phyloP scores from a whole-genome alignment of 1,140 invertebrate species.

The Neelides sp. region DNA sequence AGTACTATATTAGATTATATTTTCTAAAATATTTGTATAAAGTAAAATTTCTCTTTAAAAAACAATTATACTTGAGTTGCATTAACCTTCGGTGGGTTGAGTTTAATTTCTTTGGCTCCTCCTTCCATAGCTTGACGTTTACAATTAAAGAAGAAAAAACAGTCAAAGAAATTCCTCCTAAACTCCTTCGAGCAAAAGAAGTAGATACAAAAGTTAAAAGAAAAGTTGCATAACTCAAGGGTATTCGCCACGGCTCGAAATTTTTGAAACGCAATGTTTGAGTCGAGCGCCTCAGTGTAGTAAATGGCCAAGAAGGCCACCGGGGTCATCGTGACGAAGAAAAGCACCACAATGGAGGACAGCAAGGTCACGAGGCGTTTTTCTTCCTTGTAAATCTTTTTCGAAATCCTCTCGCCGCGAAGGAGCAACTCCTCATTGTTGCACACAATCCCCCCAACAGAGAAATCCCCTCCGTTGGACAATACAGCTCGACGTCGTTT shows the following conservation, averaged over 20 bases:
- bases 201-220: slow-evolving; percentile 38
- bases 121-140: no score
- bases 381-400: slow-evolving; percentile 36
- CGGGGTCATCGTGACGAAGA: slow-evolving; percentile 38
- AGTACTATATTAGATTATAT: no score
- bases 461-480: slow-evolving; percentile 8
- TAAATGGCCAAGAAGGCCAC: slow-evolving; percentile 37
- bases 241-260: slow-evolving; percentile 36
- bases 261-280: slow-evolving; percentile 34
- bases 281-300: slow-evolving; percentile 33
- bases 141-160: no score
- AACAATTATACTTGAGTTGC: no score
- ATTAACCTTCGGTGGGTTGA: no score
- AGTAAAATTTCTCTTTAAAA: no score
- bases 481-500: slow-evolving; percentile 31
- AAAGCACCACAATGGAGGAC: slow-evolving; percentile 37
- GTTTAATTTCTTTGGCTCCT: no score
- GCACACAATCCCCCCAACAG: background rate
- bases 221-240: slow-evolving; percentile 37
- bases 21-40: no score
- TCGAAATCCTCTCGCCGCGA: slow-evolving; percentile 28
- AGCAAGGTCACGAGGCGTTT: slow-evolving; percentile 37
- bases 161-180: slow-evolving; percentile 33
- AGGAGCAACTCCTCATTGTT: slow-evolving; percentile 15
- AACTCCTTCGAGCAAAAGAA: slow-evolving; percentile 38